Conservation (phyloP, 2,797 vertebrate species). For the Onychomys arenicola region DNA sequence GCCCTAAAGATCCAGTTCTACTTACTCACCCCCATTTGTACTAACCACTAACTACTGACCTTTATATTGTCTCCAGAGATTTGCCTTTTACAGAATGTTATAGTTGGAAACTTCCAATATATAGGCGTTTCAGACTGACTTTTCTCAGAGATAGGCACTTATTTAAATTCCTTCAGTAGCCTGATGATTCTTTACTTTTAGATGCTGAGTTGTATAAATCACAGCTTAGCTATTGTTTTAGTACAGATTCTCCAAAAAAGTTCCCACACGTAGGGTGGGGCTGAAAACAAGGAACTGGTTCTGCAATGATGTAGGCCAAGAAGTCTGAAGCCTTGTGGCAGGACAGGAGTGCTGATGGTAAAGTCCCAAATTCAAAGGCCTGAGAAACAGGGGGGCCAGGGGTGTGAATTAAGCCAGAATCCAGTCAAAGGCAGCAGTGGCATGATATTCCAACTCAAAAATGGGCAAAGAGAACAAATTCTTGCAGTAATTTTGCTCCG, state of each 20-base stretch:
- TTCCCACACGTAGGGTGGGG: rapidly evolving
- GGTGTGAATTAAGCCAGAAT: not conserved
- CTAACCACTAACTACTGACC: not conserved
- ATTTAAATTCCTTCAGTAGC: not conserved
- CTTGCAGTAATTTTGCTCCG: slow-evolving; percentile 3
- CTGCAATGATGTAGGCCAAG: not conserved
- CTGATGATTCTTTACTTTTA: not conserved
- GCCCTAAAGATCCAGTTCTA: not conserved
- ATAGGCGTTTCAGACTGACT: not conserved
- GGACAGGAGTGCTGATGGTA: not conserved
- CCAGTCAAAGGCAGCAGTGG: not conserved
- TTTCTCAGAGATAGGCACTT: not conserved
- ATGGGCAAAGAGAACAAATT: not conserved
- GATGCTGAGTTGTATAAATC: not conserved
- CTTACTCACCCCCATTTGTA: not conserved
- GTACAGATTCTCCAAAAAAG: not conserved
- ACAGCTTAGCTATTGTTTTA: not conserved
- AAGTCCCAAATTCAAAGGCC: not conserved
- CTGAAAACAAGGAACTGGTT: not conserved
- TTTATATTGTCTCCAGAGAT: not conserved
- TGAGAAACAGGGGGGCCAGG: not conserved
- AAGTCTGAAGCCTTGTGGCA: not conserved
- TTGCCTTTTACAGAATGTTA: not conserved
- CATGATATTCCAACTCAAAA: not conserved
- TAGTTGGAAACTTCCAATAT: not conserved